These are phyloP conservation scores for Aurelia sp. DNA, from an alignment of 30 jellyfish, hydroid and myxozoan species.

Conservation along the genomic window DNA sequence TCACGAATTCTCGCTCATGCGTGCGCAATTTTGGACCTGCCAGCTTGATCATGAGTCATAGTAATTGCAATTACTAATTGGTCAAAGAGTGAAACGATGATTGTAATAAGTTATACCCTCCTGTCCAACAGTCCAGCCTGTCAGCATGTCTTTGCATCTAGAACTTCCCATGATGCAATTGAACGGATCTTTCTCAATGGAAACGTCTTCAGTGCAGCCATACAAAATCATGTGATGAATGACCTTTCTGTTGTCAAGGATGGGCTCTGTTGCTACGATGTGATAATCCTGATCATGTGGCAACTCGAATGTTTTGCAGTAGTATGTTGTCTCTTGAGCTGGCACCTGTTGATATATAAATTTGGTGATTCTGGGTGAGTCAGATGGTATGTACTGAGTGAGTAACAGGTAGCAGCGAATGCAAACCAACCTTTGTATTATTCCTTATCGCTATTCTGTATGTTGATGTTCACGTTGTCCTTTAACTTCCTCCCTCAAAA, in stretches of 20 bases:
- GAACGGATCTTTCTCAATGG: conserved; percentile 26
- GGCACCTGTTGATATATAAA: conserved; percentile 37
- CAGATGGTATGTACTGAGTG: no score
- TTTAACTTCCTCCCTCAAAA: no score
- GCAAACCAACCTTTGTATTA: no score
- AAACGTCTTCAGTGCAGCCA: conserved; percentile 54
- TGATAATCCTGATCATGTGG: conserved; percentile 72
- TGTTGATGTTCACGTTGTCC: no score
- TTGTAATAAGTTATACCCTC: conserved; percentile 23
- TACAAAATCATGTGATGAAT: conserved; percentile 67
- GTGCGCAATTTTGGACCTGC: no score
- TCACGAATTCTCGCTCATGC: no score
- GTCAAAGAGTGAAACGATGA: no score
- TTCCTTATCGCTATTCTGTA: no score
- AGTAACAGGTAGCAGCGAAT: no score
- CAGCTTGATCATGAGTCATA: no score
- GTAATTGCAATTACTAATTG: no score
- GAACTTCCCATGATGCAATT: conserved; percentile 63
- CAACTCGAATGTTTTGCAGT: conserved; percentile 46
- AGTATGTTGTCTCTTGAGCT: conserved; percentile 40
- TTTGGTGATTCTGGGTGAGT: no score
- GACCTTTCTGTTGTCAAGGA: conserved; percentile 59
- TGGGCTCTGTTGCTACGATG: conserved; percentile 58
- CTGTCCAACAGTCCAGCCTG: conserved; percentile 68
- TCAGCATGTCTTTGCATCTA: conserved; percentile 33